Base-by-base conservation (phyloP, 2,797 vertebrate species). In the Tokudaia tokunoshimensis region DNA sequence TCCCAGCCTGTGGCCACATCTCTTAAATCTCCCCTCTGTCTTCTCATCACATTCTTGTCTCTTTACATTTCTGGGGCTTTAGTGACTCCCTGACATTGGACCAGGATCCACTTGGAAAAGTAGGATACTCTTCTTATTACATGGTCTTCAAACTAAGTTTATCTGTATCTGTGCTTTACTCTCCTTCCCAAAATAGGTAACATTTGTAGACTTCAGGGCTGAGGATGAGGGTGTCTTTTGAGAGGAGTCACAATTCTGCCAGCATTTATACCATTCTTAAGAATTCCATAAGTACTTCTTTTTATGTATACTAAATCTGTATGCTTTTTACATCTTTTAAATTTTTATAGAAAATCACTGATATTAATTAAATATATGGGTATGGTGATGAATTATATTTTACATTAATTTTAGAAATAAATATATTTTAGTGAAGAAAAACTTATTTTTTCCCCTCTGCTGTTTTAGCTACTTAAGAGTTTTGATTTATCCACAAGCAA, bases 401-500 rank as follows among this genome's bases (percentile, higher is more conserved):
- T 50, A 76, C n/a, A 67, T n/a, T 70, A 8, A 3, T 67, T 92
- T 95, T 86, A 93, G 8, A 97, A 97, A 94, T 79, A 82, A 34
- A 96, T 94, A 83, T 8, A 96, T 97, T 85, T 93, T 7, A 61
- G 41, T 94, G 26, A 78, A 63, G 75, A 75, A 6, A 22, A 94
- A 95, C 92, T 75, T 57, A 63, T 94, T 22, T 96, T 94, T 97
- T 75, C 6, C 11, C 20, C 37, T 75, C 61, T 89, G 8, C 19
- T 81, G 52, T 96, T 57, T 92, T 92, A 88, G 14, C 75, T 88
- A 83, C 1, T 29, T 12, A 91, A 26, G 79, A 91, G 8, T 79
- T 94, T 78, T 47, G 83, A 84, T 81, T 91, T 57, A 72, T 93
- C 97, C 85, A 75, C 13, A 94, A 91, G 44, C 67, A 57, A 19